Evolutionary conservation across 2,113 vertebrate genomes (phyloP).

Genomic region (Phodopus roborovskii): DNA sequence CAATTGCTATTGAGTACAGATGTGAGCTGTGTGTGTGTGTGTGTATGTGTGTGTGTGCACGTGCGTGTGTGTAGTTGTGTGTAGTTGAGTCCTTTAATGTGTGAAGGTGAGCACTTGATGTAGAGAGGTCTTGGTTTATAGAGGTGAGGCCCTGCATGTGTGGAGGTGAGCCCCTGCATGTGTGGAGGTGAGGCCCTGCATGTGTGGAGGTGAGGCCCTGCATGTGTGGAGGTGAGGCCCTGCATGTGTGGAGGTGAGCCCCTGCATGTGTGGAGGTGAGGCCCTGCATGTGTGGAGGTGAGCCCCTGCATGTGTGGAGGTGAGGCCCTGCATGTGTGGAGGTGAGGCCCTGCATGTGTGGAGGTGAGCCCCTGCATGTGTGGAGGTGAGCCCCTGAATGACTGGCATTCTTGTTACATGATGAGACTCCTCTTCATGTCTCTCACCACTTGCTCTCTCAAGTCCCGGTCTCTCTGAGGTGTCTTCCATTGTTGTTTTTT

Average conservation of each 20-base stretch:
- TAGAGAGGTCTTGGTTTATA: too few relatives aligned
- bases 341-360: neutral
- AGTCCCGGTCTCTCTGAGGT: neutral
- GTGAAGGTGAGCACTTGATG: neutral
- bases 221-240: neutral
- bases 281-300: neutral
- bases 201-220: accelerated
- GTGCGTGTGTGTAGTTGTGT: too few relatives aligned
- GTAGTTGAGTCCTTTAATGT: neutral
- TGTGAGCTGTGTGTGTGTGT: neutral
- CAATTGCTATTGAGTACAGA: neutral
- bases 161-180: neutral
- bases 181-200: neutral
- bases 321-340: neutral
- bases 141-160: neutral
- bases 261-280: neutral
- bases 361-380: neutral
- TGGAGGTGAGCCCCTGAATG: neutral
- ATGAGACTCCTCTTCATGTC: neutral
- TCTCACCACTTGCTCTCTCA: neutral
- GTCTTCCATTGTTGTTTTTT: neutral
- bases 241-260: neutral
- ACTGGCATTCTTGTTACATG: neutral
- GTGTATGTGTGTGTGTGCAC: neutral
- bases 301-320: neutral